Percentiles rank a stretch among this genome's conserved stretches.
Conservation (phyloP, 2,888 invertebrate genomes). For the Polydrusus pterygomalis region DNA sequence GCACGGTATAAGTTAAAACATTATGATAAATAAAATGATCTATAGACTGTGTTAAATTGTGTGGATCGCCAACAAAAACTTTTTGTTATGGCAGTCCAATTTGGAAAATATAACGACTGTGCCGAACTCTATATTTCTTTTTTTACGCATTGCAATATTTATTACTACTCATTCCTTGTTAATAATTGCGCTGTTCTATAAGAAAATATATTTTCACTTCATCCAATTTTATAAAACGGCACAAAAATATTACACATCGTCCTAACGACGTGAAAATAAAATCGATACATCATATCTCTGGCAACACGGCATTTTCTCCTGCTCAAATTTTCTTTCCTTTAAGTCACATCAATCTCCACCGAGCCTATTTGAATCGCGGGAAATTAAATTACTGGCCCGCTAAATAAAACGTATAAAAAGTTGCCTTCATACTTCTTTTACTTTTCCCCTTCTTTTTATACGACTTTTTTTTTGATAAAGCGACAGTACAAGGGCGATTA, state of each 20-base stretch:
- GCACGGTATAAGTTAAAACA: too few species aligned
- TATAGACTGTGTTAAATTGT: too few species aligned
- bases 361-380: constrained; percentile 42
- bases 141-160: too few species aligned
- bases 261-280: neutral
- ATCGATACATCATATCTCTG: constrained; percentile 19
- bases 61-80: too few species aligned
- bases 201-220: too few species aligned
- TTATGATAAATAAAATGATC: too few species aligned
- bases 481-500: constrained; percentile 45
- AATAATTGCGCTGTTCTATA: too few species aligned
- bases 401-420: constrained; percentile 48
- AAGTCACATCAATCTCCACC: constrained; percentile 37
- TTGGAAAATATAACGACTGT: too few species aligned
- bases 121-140: too few species aligned
- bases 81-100: too few species aligned
- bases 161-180: too few species aligned
- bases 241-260: neutral
- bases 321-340: constrained; percentile 34
- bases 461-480: constrained; percentile 49
- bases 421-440: constrained; percentile 37
- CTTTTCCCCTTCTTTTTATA: constrained; percentile 45
- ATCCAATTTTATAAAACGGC: too few species aligned
- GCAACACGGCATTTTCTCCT: constrained; percentile 19
- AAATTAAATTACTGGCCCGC: constrained; percentile 48